Evolutionary conservation across 2,113 vertebrate species (phyloP), one percentile per base, ranked within the genome.

Genomic region (Raja brachyura): DNA sequence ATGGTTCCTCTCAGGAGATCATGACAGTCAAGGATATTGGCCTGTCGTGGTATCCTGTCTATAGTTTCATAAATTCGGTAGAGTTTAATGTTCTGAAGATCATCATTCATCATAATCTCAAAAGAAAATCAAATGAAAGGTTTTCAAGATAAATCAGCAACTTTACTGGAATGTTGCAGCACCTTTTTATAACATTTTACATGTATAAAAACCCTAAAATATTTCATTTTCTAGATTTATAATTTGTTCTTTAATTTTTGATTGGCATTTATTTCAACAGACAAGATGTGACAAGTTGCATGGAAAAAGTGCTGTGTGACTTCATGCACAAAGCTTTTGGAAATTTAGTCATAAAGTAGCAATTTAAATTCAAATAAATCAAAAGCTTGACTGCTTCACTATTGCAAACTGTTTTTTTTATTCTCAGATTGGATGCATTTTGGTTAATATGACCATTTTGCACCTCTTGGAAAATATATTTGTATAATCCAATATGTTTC

Each of bases 351-450:
- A 48, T 90, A 63, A 90, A 70, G 88, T 48, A 39, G 88, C 28
- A 90, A 66, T 90, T 66, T 48, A 39, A 54, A 92, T 92, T 73
- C 90, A 74, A 54, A 92, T 73, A 73, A 92, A 92, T 74, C 18
- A 73, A 48, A 48, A 92, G 18, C 68, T 92, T 56, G n/a, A 54
- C 33, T 73, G 63, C 33, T 70, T 92, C 68, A 54, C 54, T 68
- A 33, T 11, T 66, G n/a, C 33, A 61, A 18, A 16, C 39, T n/a
- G 4, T 28, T 31, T 73, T 92, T 48, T 73, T 74, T 25, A 88
- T 63, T 63, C 61, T 63, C 56, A 61, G 8, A 63, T 83, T 66
- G 28, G 59, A 61, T 88, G 61, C 31, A n/a, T 25, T 9, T 73
- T 14, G 3, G 33, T 92, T 73, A 9, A 92, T 13, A 48, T 54